phyloP scores from a whole-genome alignment of 2,113 vertebrate species.

The Xerus inauris region DNA sequence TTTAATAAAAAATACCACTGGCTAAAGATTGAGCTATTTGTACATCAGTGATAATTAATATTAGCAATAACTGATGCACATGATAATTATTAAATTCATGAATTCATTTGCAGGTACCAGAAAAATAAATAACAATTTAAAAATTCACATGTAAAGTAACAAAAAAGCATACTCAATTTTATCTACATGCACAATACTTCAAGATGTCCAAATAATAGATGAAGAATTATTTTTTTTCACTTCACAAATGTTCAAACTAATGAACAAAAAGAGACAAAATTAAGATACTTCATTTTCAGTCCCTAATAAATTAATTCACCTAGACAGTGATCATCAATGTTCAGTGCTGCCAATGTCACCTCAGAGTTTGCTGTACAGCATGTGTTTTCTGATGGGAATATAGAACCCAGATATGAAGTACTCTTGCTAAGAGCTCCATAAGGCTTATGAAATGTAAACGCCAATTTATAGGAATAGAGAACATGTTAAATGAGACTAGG shows the following conservation, averaged over 20 bases:
- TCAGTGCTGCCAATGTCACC: neutral
- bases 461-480: neutral
- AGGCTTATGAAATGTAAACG: neutral
- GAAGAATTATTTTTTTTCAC: neutral
- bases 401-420: rapidly evolving
- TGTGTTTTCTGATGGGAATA: neutral
- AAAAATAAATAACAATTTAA: neutral
- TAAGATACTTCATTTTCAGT: neutral
- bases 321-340: neutral
- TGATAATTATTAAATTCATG: neutral
- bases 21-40: neutral
- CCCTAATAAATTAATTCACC: neutral
- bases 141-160: neutral
- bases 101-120: neutral
- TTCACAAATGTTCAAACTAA: neutral
- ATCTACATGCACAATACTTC: neutral
- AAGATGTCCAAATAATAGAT: neutral
- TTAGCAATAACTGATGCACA: neutral
- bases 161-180: neutral
- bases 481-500: neutral
- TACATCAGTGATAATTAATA: neutral
- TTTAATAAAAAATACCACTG: neutral
- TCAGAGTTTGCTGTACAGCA: neutral
- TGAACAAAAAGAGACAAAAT: neutral
- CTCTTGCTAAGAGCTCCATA: neutral